phyloP scores from a whole-genome alignment of 2,888 invertebrate genomes.

The Zele albiditarsus region DNA sequence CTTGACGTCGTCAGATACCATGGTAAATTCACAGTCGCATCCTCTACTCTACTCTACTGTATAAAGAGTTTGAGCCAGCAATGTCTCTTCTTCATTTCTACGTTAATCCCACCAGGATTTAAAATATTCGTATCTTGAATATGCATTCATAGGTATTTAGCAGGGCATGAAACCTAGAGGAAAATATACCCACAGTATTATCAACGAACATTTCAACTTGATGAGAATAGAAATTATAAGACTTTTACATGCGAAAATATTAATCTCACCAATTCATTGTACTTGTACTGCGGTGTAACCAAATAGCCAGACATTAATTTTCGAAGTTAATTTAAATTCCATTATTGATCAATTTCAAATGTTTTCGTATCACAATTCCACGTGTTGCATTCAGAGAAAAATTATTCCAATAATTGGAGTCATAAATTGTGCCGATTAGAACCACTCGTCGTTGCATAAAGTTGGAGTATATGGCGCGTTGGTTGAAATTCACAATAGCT shows the following conservation, averaged over 20 bases:
- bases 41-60: slow-evolving; percentile 12
- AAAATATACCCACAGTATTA: slow-evolving; percentile 33
- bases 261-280: not conserved
- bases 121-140: slow-evolving; percentile 70
- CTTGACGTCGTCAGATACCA: slow-evolving; percentile 39
- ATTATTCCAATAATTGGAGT: slow-evolving; percentile 1
- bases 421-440: slow-evolving; percentile 20
- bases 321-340: not conserved
- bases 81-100: slow-evolving; percentile 47
- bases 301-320: not conserved
- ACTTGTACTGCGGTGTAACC: not conserved
- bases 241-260: not conserved
- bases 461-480: slow-evolving; percentile 6
- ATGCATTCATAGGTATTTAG: slow-evolving; percentile 64
- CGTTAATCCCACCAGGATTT: slow-evolving; percentile 67
- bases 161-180: slow-evolving; percentile 49
- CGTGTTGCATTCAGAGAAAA: slow-evolving; percentile 27
- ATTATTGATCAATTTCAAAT: not conserved
- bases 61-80: not conserved
- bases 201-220: slow-evolving; percentile 29
- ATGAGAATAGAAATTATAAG: not conserved
- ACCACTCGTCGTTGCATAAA: slow-evolving; percentile 4
- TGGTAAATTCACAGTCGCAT: not conserved
- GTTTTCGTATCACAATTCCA: not conserved
- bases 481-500: slow-evolving; percentile 13